Conservation (phyloP, 2,888 invertebrate species). For the Aelia acuminata region DNA sequence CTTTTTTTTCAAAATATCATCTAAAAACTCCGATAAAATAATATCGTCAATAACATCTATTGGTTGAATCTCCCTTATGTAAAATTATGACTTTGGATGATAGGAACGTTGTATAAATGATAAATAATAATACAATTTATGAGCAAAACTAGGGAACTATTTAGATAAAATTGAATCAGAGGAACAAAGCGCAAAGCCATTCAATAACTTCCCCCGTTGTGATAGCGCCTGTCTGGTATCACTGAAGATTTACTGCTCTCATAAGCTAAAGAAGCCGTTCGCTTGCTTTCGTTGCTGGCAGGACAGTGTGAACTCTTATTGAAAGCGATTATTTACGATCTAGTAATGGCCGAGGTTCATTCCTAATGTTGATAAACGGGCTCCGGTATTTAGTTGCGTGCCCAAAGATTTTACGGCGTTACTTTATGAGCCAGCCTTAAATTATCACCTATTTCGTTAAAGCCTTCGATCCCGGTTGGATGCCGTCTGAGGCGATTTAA, state of each 20-base stretch:
- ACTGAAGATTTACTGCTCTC: background rate
- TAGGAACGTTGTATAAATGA: too few species aligned
- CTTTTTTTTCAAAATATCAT: too few species aligned
- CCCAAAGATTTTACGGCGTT: background rate
- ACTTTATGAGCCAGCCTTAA: background rate
- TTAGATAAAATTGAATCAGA: background rate
- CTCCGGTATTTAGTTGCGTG: background rate
- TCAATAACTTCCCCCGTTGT: background rate
- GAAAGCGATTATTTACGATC: slow-evolving; percentile 8
- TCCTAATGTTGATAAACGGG: slow-evolving; percentile 13
- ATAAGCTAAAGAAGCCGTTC: slow-evolving; percentile 23
- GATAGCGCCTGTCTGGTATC: background rate
- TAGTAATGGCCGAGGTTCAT: background rate
- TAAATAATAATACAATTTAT: background rate
- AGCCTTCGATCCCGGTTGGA: background rate
- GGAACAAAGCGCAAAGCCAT: background rate
- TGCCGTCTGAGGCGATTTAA: too few species aligned
- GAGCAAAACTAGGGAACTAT: background rate
- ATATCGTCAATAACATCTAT: too few species aligned
- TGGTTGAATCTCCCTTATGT: too few species aligned
- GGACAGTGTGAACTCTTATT: slow-evolving; percentile 18
- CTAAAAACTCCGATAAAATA: too few species aligned
- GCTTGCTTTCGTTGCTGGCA: too few species aligned
- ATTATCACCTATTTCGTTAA: background rate
- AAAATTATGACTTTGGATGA: too few species aligned